Evolutionary conservation across 2,888 invertebrate species (phyloP), one percentile per base, ranked within the genome.

Genomic region (Aleiodes alternator): DNA sequence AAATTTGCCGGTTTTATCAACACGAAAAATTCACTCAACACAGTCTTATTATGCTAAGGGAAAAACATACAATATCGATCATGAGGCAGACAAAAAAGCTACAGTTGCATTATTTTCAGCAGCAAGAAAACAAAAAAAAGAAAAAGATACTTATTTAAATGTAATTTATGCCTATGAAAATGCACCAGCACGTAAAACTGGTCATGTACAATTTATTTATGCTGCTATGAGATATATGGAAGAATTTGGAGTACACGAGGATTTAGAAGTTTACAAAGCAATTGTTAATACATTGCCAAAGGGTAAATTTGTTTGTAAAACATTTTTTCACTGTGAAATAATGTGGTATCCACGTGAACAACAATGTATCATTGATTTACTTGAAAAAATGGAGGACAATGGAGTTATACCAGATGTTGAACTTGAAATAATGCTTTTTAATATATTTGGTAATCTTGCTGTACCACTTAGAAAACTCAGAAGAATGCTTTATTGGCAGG

Each of bases 281-380:
- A 86, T 98, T 68, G 90, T 98, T 53, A 94, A 97, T 86, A 92
- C 98, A 55, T 91, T 98, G 88, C 97, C 98, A 0, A 96, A 97
- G 90, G 96, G 97, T 57, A 95, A 93, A 88, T 95, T 97, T 90
- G 93, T 98, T 79, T 94, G 99, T 0, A 90, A 90, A 50, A 97
- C 96, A 87, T 90, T 94, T 57, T 94, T 96, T 89, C 96, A 98
- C 92, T 93, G 94, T 0, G 97, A 97, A 89, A 96, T 98, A 84
- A 93, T 95, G 93, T 97, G 98, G 88, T 98, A 96, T 90, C 98
- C 98, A 0, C 96, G 96, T 87, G 99, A 99, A 86, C 99, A 99
- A 85, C 95, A 97, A 79, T 97, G 97, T 90, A 95, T 95, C 53
- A 93, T 98, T n/a, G 96, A 96, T 87, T 87, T 99, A 70, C 90